Conservation (phyloP, 2,888 invertebrate species). For the Epiperipatus broadwayi region DNA sequence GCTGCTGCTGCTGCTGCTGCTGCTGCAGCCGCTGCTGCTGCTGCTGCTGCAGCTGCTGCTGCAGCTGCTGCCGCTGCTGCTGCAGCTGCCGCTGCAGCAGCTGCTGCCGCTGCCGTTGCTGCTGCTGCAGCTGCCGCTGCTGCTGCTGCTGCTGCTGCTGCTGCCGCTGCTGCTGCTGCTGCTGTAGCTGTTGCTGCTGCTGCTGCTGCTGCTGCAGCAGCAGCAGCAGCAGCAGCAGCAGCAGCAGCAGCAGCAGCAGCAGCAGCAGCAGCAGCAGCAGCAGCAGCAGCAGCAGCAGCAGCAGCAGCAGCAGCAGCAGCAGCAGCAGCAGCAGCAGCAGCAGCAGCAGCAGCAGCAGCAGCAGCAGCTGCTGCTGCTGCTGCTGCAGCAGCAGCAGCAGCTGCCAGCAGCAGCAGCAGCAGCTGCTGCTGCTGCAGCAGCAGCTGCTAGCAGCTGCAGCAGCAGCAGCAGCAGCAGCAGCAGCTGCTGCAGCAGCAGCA, state of each 20-base stretch:
- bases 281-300: not conserved
- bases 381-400: conserved; percentile 8
- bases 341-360: conserved; percentile 8
- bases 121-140: not conserved
- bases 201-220: not conserved
- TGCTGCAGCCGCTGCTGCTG: no score
- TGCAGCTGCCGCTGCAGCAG: no score
- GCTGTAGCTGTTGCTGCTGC: no score
- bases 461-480: no score
- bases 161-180: no score
- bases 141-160: conserved; percentile 5
- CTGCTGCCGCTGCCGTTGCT: no score
- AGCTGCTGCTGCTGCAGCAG: not conserved
- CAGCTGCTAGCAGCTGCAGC: no score
- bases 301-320: conserved; percentile 1
- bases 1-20: conserved; percentile 1
- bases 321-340: conserved; percentile 6
- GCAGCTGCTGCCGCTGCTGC: no score
- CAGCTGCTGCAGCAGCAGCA: no score
- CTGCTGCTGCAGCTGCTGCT: no score
- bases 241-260: conserved; percentile 5
- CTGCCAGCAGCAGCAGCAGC: not conserved
- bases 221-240: not conserved
- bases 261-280: not conserved
- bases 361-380: no score